phyloP scores from a whole-genome alignment of 2,888 invertebrate species.

The Microctonus brassicae region DNA sequence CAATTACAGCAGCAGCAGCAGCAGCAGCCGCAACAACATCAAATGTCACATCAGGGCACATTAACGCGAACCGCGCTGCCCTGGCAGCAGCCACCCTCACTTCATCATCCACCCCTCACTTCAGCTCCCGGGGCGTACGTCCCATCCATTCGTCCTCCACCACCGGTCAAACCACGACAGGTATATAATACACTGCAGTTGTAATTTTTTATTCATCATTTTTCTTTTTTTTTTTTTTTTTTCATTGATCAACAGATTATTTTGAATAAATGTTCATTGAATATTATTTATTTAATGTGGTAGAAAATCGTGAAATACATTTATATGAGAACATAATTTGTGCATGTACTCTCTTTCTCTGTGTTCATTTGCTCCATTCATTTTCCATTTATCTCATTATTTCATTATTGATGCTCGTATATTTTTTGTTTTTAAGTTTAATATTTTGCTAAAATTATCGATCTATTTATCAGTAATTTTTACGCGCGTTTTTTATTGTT shows the following conservation, averaged over 20 bases:
- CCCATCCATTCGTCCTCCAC: constrained; percentile 63
- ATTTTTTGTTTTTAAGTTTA: constrained; percentile 22
- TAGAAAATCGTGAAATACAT: not conserved
- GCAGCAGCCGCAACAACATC: constrained; percentile 39
- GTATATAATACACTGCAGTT: constrained; percentile 47
- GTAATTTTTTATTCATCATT: not conserved
- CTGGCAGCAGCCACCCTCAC: constrained; percentile 70
- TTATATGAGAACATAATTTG: not conserved
- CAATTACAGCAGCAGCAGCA: constrained; percentile 46
- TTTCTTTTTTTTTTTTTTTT: not conserved
- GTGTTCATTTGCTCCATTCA: constrained; percentile 12
- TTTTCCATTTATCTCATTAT: constrained; percentile 16
- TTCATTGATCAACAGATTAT: not conserved
- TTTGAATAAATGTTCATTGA: not conserved
- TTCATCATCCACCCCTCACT: constrained; percentile 67
- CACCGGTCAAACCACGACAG: constrained; percentile 68
- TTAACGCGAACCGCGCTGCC: constrained; percentile 67
- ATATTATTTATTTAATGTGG: not conserved
- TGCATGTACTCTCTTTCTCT: not conserved
- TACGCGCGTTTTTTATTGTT: no score
- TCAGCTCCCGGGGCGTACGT: constrained; percentile 60
- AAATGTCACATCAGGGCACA: constrained; percentile 56
- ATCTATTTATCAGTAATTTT: not conserved
- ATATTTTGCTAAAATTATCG: constrained; percentile 28
- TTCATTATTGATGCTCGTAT: constrained; percentile 7